These are phyloP conservation scores for Eriocheir sinensis DNA, from an alignment of 1,140 invertebrate genomes.

Conservation along the genomic window DNA sequence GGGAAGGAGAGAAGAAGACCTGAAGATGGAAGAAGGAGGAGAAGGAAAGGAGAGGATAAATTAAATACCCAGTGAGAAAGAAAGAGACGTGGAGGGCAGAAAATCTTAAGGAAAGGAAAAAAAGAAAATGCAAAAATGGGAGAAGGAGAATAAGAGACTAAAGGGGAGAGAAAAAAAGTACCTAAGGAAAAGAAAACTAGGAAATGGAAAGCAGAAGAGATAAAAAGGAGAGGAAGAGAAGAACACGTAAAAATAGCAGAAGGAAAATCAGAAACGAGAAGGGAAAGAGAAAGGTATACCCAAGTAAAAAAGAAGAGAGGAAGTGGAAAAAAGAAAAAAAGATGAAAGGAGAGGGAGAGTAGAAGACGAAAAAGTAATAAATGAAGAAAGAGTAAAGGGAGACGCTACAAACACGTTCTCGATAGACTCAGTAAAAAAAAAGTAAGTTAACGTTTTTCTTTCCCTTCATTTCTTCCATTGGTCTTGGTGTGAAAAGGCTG, in stretches of 20 bases:
- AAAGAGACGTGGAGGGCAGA: not conserved
- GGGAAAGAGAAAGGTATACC: not conserved
- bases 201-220: not conserved
- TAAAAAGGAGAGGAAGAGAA: too few relatives aligned
- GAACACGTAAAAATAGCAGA: too few relatives aligned
- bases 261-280: not conserved
- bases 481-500: not conserved
- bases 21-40: not conserved
- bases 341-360: not conserved
- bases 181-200: not conserved
- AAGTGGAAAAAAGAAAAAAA: not conserved
- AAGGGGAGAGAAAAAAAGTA: not conserved
- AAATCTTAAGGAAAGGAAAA: too few relatives aligned
- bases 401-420: not conserved
- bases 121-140: too few relatives aligned
- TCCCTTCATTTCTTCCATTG: too few relatives aligned
- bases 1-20: not conserved
- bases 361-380: too few relatives aligned
- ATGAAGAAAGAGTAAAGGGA: not conserved
- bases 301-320: not conserved
- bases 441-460: constrained; percentile 15
- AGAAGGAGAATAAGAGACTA: not conserved
- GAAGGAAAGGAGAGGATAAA: not conserved
- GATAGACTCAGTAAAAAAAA: not conserved
- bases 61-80: constrained; percentile 4